These are phyloP conservation scores for Ormyrus thymus DNA, from an alignment of 2,888 invertebrate species.

Conservation along the genomic window DNA sequence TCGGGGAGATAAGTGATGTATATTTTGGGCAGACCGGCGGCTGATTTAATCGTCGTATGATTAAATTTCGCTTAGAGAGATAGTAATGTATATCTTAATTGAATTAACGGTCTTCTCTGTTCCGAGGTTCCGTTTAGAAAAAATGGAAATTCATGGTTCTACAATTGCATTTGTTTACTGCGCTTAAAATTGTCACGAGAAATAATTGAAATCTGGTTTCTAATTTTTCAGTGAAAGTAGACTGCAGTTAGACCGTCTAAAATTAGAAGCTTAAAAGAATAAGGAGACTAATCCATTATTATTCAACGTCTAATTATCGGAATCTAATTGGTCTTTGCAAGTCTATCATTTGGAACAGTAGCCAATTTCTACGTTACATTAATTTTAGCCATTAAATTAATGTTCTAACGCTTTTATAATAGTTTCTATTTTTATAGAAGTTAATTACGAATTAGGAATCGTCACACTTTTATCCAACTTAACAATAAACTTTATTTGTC, in stretches of 20 bases:
- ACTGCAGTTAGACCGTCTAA: conserved; percentile 6
- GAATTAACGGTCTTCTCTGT: too few relatives aligned
- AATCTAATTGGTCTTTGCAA: conserved; percentile 39
- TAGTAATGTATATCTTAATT: too few relatives aligned
- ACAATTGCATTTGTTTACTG: neutral
- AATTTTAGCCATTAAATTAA: neutral
- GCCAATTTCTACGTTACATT: conserved; percentile 1
- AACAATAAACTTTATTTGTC: too few relatives aligned
- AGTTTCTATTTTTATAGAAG: neutral
- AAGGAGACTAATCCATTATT: conserved; percentile 24
- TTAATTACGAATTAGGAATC: neutral
- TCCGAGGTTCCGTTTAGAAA: too few relatives aligned
- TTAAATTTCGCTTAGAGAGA: too few relatives aligned
- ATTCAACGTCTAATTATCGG: conserved; percentile 45
- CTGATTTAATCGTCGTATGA: too few relatives aligned
- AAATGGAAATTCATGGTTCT: conserved; percentile 1
- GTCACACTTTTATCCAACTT: neutral
- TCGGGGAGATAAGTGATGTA: too few relatives aligned
- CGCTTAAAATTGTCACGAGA: conserved; percentile 33
- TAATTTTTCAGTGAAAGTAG: conserved; percentile 44
- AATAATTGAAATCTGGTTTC: conserved; percentile 47
- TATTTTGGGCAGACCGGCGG: too few relatives aligned
- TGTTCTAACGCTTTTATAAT: neutral
- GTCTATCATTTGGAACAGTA: conserved; percentile 1
- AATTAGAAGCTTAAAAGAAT: conserved; percentile 9